Base-by-base conservation (phyloP, 2,797 vertebrate species). In the Gadopsis bispinosus region DNA sequence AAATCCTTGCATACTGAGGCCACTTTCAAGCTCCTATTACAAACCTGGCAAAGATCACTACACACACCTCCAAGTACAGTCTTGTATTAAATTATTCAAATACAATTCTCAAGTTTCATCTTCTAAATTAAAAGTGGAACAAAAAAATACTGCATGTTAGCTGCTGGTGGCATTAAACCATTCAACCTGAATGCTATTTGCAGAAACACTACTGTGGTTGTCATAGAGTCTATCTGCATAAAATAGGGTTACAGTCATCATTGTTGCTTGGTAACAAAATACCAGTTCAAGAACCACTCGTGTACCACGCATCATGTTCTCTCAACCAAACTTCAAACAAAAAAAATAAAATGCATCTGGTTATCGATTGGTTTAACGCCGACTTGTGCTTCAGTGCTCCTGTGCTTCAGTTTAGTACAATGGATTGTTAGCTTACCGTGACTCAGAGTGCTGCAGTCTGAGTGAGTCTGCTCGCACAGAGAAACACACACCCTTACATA, bases 231-330 rank as follows among this genome's bases (percentile, higher is more conserved):
- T n/a, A 31, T 70, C 20, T 22, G 70, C 69, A 73, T 64, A 69
- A 68, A 77, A 78, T 51, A 48, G 7, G 22, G 61, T 77, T 75
- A 66, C 74, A 72, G 68, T 70, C 62, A 29, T 73, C 67, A 43
- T 39, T 63, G 90, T 88, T 88, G 88, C 86, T 60, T 77, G 71
- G 88, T 80, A 86, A 92, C 85, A 81, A 81, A 67, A 77, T 39
- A 77, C 66, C 53, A 64, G 43, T 73, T 79, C 60, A 70, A 66
- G 60, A 76, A 33, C 69, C 37, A 59, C 35, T 69, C 13, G 3
- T 69, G 65, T 45, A 48, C 29, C 51, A 45, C 37, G 8, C 31
- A 41, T 62, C 10, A 31, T 50, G 68, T 50, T 60, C 26, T 33
- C 79, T 37, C 37, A 31, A 45, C 58, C 29, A 47, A 56, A 64